phyloP scores from a whole-genome alignment of 2,888 invertebrate species.

The Diachrysia chrysitis region DNA sequence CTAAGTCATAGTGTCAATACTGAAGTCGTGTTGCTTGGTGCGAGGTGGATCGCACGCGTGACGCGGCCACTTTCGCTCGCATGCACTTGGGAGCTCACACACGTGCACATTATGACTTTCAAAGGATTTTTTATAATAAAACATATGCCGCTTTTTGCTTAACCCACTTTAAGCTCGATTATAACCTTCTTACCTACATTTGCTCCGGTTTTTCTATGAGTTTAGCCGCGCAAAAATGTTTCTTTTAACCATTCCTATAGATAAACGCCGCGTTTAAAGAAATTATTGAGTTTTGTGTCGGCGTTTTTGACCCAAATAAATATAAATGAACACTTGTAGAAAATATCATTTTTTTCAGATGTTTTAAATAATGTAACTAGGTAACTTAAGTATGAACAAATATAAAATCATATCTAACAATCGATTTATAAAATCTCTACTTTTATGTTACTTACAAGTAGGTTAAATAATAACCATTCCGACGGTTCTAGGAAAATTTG shows the following conservation, averaged over 20 bases:
- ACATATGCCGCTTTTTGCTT: constrained; percentile 89
- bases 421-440: neutral
- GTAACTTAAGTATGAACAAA: too few relatives aligned
- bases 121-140: constrained; percentile 88
- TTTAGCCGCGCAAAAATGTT: constrained; percentile 65
- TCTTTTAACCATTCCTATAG: constrained; percentile 53
- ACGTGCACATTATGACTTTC: constrained; percentile 85
- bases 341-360: constrained; percentile 13
- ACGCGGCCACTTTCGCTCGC: constrained; percentile 78
- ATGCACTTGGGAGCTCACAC: constrained; percentile 77
- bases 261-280: constrained; percentile 35
- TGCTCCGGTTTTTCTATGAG: constrained; percentile 82
- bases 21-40: constrained; percentile 41
- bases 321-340: neutral
- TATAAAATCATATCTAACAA: neutral
- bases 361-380: neutral
- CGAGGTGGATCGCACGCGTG: constrained; percentile 56
- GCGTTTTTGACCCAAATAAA: constrained; percentile 43
- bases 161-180: constrained; percentile 88
- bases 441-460: neutral
- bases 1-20: constrained; percentile 31
- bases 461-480: neutral
- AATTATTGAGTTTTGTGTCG: constrained; percentile 5
- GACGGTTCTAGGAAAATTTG: neutral
- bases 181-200: constrained; percentile 89